Evolutionary conservation across 37 sponge, comb jelly and placozoan species (phyloP), one percentile per base, ranked within the genome.

Genomic region (Crambe crambe): DNA sequence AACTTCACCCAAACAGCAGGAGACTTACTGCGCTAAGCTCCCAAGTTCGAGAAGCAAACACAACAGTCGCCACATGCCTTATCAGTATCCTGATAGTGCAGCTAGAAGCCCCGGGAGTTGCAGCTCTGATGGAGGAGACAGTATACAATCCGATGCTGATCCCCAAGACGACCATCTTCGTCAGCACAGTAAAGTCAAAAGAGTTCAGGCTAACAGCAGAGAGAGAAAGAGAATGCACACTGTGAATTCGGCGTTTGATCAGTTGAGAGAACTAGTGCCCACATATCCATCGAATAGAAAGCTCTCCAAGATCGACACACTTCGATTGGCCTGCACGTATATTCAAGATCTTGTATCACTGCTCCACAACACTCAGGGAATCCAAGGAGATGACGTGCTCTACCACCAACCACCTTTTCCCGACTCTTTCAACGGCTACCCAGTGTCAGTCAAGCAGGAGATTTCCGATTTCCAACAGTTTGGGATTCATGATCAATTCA

Each of bases 271-370:
- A 39, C 68, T 92, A 43, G 94, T 96, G 40, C 97, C 97, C 34
- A 86, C 89, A 23, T 96, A 96, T 64, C 97, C 97, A 0, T 81
- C 97, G 40, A 85, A 89, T 61, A 77, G 94, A 58, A 96, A 96
- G 72, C 88, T 96, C n/a, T 96, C 97, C 47, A 96, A 96, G 66
- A 91, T 96, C 47, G 97, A 93, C 58, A 96, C 97, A 3, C 83
- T 96, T 0, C 58, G 76, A 38, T 77, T 96, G 18, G 97, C 97
- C 10, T 87, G 90, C 56, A 75, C 89, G 37, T 96, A 96, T 78
- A 96, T 96, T 32, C 44, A 74, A 27, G 97, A 96, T 56, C 77
- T 96, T 23, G 75, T 62, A 10, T 74, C 84, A 6, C 59, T 93
- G 34, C 68, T 96, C 18, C 72, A 79, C 47, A 84, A 85, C 21